phyloP scores from a whole-genome alignment of 2,888 invertebrate genomes.

The Lathronympha strigana region DNA sequence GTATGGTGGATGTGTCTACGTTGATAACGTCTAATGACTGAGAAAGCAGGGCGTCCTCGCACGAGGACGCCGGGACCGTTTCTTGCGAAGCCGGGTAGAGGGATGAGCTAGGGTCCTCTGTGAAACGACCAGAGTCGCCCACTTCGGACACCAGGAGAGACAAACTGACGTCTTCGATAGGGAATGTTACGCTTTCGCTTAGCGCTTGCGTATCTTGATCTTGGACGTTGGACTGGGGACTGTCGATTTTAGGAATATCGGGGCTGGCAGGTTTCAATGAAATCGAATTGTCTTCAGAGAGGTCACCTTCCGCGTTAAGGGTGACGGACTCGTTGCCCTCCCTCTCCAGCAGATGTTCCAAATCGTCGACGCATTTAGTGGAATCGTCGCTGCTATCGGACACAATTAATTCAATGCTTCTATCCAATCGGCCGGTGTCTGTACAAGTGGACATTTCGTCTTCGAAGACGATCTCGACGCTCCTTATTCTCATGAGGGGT shows the following conservation, averaged over 20 bases:
- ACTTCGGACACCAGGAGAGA: slow-evolving; percentile 71
- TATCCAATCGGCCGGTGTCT: slow-evolving; percentile 68
- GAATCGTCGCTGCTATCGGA: slow-evolving; percentile 77
- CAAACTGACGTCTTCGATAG: slow-evolving; percentile 59
- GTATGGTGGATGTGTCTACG: slow-evolving; percentile 54
- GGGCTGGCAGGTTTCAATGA: slow-evolving; percentile 52
- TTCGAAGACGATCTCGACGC: slow-evolving; percentile 79
- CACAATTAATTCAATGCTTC: slow-evolving; percentile 66
- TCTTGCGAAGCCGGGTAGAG: slow-evolving; percentile 54
- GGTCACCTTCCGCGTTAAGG: slow-evolving; percentile 71
- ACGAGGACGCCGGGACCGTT: slow-evolving; percentile 55
- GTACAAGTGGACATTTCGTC: slow-evolving; percentile 78
- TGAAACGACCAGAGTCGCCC: slow-evolving; percentile 74
- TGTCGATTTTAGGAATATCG: slow-evolving; percentile 49
- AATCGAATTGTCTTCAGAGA: slow-evolving; percentile 71
- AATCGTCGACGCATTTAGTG: slow-evolving; percentile 75
- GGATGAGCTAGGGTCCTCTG: slow-evolving; percentile 73
- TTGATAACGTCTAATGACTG: slow-evolving; percentile 68
- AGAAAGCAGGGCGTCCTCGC: slow-evolving; percentile 75
- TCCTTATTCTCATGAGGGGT: slow-evolving; percentile 77
- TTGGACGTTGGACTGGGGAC: slow-evolving; percentile 49
- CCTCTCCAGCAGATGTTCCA: slow-evolving; percentile 65
- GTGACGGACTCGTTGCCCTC: slow-evolving; percentile 69
- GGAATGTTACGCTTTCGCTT: slow-evolving; percentile 57
- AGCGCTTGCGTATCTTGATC: slow-evolving; percentile 56